These are phyloP conservation scores for Setipinna tenuifilis DNA, from an alignment of 2,797 vertebrate genomes.

Conservation along the genomic window DNA sequence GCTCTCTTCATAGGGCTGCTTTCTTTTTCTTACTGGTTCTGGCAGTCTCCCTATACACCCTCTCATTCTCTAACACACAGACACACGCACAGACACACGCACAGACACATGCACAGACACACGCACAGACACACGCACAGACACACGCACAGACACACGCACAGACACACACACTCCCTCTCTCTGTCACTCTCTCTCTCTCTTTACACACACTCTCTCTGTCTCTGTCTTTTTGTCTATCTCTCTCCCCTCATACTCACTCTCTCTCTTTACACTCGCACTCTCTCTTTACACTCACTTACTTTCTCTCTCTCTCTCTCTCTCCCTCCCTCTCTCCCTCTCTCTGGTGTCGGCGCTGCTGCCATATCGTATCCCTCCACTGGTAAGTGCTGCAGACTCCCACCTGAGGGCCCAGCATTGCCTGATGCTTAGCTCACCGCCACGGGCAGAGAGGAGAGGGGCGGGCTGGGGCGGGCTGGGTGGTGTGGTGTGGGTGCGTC, in stretches of 20 bases:
- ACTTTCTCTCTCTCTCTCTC: neutral
- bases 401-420: neutral
- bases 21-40: neutral
- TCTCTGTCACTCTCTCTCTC: neutral
- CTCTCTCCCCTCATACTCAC: neutral
- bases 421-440: too few relatives aligned
- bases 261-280: neutral
- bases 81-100: too few relatives aligned
- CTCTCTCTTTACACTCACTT: neutral
- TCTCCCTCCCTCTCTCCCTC: neutral
- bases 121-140: too few relatives aligned
- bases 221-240: neutral
- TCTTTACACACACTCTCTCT: neutral
- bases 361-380: too few relatives aligned
- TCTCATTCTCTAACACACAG: neutral
- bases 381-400: neutral
- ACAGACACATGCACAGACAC: too few relatives aligned
- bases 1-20: neutral
- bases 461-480: too few relatives aligned
- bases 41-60: too few relatives aligned
- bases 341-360: too few relatives aligned
- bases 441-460: neutral
- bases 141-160: too few relatives aligned
- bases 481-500: too few relatives aligned
- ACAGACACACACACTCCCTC: too few relatives aligned